These are phyloP conservation scores for Pemphredon lugubris DNA, from an alignment of 2,888 invertebrate genomes.

Conservation along the genomic window DNA sequence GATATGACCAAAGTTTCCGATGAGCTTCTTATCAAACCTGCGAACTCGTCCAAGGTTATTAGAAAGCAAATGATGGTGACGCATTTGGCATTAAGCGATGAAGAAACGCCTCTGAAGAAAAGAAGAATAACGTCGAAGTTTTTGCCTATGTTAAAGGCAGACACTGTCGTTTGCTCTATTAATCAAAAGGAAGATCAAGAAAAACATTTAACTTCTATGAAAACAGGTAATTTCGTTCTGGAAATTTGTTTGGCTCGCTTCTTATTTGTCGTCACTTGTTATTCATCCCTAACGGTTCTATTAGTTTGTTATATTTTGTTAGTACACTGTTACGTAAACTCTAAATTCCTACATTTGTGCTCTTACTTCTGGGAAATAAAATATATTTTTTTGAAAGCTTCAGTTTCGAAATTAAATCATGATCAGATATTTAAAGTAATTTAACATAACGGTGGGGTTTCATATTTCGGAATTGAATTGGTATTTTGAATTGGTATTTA, in stretches of 20 bases:
- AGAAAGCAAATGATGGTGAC: constrained; percentile 20
- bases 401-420: no score
- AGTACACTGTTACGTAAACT: no score
- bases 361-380: no score
- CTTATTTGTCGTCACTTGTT: not conserved
- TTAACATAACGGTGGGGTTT: no score
- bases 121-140: constrained; percentile 50
- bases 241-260: not conserved
- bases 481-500: no score
- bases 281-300: not conserved
- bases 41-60: constrained; percentile 23
- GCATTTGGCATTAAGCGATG: constrained; percentile 9
- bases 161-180: constrained; percentile 33
- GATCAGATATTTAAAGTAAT: no score
- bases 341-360: no score
- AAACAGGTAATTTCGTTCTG: constrained; percentile 47
- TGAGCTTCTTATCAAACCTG: constrained; percentile 27
- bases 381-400: no score
- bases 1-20: constrained; percentile 23
- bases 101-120: constrained; percentile 58
- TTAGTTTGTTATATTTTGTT: no score
- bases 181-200: constrained; percentile 40
- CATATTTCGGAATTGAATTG: no score
- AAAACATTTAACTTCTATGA: constrained; percentile 31
- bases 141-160: constrained; percentile 29